Evolutionary conservation across 2,888 invertebrate species (phyloP), one percentile per base, ranked within the genome.

Genomic region (Chydorus sphaericus): DNA sequence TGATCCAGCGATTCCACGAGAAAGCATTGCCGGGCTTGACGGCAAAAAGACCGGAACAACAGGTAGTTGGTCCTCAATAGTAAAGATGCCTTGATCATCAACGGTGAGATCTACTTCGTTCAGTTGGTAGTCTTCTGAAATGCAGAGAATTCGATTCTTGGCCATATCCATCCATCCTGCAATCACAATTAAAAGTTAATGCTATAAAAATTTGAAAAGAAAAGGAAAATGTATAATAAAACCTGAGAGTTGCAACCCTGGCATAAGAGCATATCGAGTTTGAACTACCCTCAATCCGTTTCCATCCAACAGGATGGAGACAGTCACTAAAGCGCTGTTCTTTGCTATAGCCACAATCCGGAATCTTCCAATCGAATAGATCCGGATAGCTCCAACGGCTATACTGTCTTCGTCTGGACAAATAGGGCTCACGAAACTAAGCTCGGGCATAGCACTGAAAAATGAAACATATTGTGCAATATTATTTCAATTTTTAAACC

Each of bases 91-190:
- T 37, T 38, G n/a, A 5, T 4, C 8, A 7, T 37, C 26, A 0
- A 37, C 4, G 8, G 28, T 38, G 14, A 53, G 6, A n/a, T 36
- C 36, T 2, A 53, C 10, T 38, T 53, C 37, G 28, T 53, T 28
- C 5, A 53, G 5, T 14, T 23, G 18, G 23, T 53, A 37, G 37
- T 53, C 53, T 37, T 53, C 53, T 4, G 53, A 37, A 28, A 53
- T 28, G 10, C 36, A 36, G 7, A 53, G 2, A 16, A 53, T 37
- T 4, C 38, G 36, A 4, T 38, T 28, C 28, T n/a, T 28, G 1
- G 26, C 44, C 44, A 44, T 14, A 3, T 26, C 28, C 23, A n/a
- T 14, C 44, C 23, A 4, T 3, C 44, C 44, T 44, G 26, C 6
- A 39, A 39, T 8, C 10, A 39, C 16, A 39, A 18, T 16, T 14